A percentile compares a stretch with the other conserved stretches of the same genome.
These are phyloP conservation scores for Rhodophaea formosa DNA, from an alignment of 2,888 invertebrate species.

Conservation along the genomic window DNA sequence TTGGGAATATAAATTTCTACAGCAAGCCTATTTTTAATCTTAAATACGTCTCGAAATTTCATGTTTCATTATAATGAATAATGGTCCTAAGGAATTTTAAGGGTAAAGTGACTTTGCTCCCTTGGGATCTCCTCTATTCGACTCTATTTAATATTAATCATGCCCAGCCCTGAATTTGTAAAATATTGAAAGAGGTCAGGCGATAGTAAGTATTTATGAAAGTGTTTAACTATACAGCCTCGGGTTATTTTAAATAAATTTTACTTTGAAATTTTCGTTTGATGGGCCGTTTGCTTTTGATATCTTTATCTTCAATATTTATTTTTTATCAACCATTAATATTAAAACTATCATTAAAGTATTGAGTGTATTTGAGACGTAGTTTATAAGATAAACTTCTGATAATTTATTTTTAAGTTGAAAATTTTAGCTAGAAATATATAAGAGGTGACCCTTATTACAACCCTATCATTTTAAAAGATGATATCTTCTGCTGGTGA, in stretches of 20 bases:
- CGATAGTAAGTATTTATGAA: background rate
- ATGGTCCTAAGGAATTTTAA: constrained; percentile 5
- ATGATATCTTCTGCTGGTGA: too few species aligned
- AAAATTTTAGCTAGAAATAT: too few species aligned
- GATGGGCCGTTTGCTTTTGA: background rate
- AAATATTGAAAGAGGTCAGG: constrained; percentile 6
- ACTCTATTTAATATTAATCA: constrained; percentile 18
- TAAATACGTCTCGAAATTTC: background rate
- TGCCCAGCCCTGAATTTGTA: background rate
- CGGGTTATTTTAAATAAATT: background rate
- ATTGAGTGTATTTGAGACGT: too few species aligned
- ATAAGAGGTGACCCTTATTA: too few species aligned
- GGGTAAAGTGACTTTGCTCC: constrained; percentile 8
- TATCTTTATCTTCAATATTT: background rate
- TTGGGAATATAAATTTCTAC: too few species aligned
- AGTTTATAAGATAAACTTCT: too few species aligned
- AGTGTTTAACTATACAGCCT: background rate
- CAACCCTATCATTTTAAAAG: too few species aligned
- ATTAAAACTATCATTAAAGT: background rate
- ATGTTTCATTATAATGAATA: constrained; percentile 7
- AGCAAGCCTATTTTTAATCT: background rate
- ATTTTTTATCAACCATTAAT: background rate
- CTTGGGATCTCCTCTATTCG: constrained; percentile 11
- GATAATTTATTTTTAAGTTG: too few species aligned
- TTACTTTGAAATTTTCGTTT: background rate